Conservation (phyloP, 92 coral and sea anemone genomes). For the Siderastrea siderea region DNA sequence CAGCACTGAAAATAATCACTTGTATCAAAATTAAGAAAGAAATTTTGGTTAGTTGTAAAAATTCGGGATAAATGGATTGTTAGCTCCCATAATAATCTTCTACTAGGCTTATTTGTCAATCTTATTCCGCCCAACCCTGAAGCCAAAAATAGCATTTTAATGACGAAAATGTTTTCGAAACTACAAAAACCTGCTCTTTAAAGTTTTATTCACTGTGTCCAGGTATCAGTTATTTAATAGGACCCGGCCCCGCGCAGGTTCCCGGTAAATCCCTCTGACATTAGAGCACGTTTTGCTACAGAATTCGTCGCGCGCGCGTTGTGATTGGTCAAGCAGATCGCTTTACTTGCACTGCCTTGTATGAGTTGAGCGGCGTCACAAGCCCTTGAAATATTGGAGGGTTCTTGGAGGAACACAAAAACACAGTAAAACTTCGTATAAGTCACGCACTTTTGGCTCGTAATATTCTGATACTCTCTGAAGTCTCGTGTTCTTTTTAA, state of each 20-base stretch:
- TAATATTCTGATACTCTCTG: not conserved
- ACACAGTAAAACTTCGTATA: not conserved
- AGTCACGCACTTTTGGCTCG: not conserved
- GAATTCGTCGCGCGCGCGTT: not conserved
- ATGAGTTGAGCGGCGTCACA: conserved; percentile 4
- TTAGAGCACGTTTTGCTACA: not conserved
- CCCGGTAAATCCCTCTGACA: not conserved
- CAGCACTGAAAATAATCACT: not conserved
- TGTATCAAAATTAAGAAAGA: not conserved
- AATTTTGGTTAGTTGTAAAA: not conserved
- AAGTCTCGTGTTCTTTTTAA: not conserved
- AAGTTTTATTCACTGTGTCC: not conserved
- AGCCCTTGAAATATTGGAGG: not conserved
- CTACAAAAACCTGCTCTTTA: not conserved
- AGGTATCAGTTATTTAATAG: no score
- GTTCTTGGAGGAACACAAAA: not conserved
- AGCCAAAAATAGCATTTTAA: not conserved
- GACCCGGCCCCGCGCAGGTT: not conserved
- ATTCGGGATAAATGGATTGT: not conserved
- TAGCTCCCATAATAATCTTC: not conserved
- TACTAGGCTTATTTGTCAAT: not conserved
- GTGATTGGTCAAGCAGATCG: not conserved
- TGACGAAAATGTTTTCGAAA: not conserved
- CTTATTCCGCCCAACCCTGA: not conserved
- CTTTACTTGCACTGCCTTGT: not conserved